Evolutionary conservation across 2,888 invertebrate species (phyloP), one percentile per base, ranked within the genome.

Genomic region (Mycalesis mineus): DNA sequence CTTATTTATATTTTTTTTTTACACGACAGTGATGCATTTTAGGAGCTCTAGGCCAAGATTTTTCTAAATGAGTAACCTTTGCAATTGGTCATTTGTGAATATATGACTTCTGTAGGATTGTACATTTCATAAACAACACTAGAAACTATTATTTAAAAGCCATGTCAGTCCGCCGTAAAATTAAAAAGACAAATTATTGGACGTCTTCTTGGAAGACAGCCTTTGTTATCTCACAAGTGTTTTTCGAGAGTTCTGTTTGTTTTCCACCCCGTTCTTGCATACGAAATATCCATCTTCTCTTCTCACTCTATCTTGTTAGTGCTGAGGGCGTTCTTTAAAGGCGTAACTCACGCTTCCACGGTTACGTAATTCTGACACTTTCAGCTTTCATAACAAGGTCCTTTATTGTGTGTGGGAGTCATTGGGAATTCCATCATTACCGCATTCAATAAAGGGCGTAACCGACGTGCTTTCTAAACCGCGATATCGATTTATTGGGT

Each of bases 111-210:
- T n/a, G n/a, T n/a, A n/a, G n/a, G n/a, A 13, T 28, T 15, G 15
- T 17, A 17, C 17, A 9, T 29, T 33, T 31, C 15, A 41, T 52
- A 45, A 37, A 14, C 28, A 45, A 53, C 37, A 36, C 53, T 42
- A 52, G 33, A 65, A 68, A 65, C 69, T 76, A 77, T 80, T 79
- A 84, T 84, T 86, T 81, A 81, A 88, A 84, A 84, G 83, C 85
- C 78, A 85, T 82, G 81, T 77, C 84, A 86, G 86, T 86, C 85
- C 82, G 82, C 79, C 78, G 84, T 88, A 85, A 89, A 88, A 88
- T 89, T 88, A 88, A 89, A 89, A 89, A 88, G 88, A 88, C 88
- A 89, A 89, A 88, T 89, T 89, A 89, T 89, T 86, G 86, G 80
- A 87, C 85, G 84, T 88, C 82, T 89, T 88, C 89, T 84, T 87